phyloP scores from a whole-genome alignment of 53 echinoderm and acorn worm species.

The Pentamera pediparva region DNA sequence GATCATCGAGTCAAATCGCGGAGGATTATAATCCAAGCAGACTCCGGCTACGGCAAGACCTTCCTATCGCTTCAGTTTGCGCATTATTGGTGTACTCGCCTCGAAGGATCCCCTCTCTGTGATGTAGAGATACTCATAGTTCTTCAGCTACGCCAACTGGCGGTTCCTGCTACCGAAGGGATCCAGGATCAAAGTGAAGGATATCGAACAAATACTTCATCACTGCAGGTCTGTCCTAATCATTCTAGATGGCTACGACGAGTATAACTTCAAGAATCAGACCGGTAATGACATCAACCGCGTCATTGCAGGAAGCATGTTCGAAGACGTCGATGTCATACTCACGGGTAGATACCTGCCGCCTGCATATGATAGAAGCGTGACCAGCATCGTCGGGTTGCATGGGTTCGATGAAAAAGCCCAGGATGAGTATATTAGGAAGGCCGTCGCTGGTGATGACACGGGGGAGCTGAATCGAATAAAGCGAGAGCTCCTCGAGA shows the following conservation, averaged over 20 bases:
- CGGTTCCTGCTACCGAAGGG: constrained; percentile 9
- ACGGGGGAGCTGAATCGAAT: neutral
- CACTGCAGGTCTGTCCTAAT: neutral
- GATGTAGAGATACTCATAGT: constrained; percentile 14
- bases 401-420: constrained; percentile 10
- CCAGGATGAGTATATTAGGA: constrained; percentile 4
- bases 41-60: constrained; percentile 10
- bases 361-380: neutral
- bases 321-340: neutral
- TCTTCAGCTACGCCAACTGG: neutral
- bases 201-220: constrained; percentile 7
- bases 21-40: constrained; percentile 14
- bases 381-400: neutral
- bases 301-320: neutral
- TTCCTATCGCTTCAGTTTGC: constrained; percentile 14
- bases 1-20: neutral
- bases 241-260: constrained; percentile 17
- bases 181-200: constrained; percentile 3
- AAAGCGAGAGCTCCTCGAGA: constrained; percentile 6
- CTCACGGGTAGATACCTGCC: constrained; percentile 14
- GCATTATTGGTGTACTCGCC: neutral
- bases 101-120: constrained; percentile 8
- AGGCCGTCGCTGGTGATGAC: constrained; percentile 7
- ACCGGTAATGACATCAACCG: neutral
- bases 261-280: neutral